Evolutionary conservation across 2,888 invertebrate species (phyloP), one percentile per base, ranked within the genome.

Genomic region (Heteromyza rotundicornis): DNA sequence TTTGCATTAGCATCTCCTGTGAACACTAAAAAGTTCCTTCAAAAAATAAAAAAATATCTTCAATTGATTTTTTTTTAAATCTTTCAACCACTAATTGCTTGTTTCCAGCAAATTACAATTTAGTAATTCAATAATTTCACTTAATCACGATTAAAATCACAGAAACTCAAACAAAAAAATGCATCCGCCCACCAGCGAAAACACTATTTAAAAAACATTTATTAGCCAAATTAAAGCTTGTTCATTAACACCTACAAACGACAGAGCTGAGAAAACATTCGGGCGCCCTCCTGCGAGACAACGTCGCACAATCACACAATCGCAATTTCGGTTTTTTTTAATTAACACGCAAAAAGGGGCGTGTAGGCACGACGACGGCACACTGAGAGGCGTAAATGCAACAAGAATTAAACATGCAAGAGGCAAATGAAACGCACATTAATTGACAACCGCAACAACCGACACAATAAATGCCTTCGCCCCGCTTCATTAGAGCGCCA

Each of bases 341-440:
- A 57, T 57, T 57, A 57, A 57, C 57, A 57, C 40, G 49, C 57
- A 57, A 57, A 57, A 49, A 49, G 47, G 49, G 57, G 57, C 57
- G 57, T 56, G 17, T 27, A 27, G 27, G 10, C 27, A 7, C 27
- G 7, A 35, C 40, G 22, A 17, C 44, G 19, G 44, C 19, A 54
- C 16, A 24, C 2, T 5, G 27, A 27, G 47, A 49, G 57, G 57
- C 57, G 57, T 57, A 17, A 32, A 47, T 35, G 10, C 49, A 49
- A 32, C 16, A 56, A 19, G 57, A 17, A 14, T 32, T 57, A 32
- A 27, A 57, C 57, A 57, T 23, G 57, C 57, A 49, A 56, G 5
- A 27, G 5, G 5, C 10, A 27, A 27, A 27, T 14, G 27, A 23
- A 57, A 57, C 57, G 57, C 57, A 57, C 57, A 47, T 57, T 49